phyloP scores from a whole-genome alignment of 2,113 vertebrate species.

The Megaceryle maxima region DNA sequence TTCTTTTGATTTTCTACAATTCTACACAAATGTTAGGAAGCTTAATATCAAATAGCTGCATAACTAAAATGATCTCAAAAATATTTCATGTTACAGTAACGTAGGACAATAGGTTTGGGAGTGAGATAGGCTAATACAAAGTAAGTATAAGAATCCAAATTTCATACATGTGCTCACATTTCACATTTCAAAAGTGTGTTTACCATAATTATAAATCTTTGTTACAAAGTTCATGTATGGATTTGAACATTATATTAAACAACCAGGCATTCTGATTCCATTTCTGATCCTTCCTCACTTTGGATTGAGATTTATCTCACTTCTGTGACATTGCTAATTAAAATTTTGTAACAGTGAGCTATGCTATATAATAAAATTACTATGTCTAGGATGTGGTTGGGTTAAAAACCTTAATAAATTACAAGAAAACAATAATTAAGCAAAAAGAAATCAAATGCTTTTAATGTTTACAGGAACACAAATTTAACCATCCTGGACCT shows the following conservation, averaged over 20 bases:
- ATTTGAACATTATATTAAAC: background rate
- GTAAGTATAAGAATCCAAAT: background rate
- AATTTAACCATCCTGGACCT: background rate
- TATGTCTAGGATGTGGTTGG: background rate
- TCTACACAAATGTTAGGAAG: background rate
- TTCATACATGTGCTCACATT: background rate
- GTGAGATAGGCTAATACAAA: background rate
- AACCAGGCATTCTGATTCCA: background rate
- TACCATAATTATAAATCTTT: background rate
- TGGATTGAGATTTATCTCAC: background rate
- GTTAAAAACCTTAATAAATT: background rate
- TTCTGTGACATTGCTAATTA: background rate
- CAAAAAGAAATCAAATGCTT: background rate
- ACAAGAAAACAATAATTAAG: background rate
- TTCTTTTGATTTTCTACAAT: background rate
- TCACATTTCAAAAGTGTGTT: background rate
- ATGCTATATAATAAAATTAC: background rate
- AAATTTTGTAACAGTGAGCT: background rate
- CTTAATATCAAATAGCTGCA: background rate
- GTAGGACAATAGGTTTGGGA: background rate
- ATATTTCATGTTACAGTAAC: background rate
- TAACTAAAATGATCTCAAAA: background rate
- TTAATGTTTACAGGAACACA: background rate
- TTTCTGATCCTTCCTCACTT: background rate
- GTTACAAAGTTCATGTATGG: background rate